phyloP scores from a whole-genome alignment of 2,113 vertebrate species.

The Dinomys branickii region DNA sequence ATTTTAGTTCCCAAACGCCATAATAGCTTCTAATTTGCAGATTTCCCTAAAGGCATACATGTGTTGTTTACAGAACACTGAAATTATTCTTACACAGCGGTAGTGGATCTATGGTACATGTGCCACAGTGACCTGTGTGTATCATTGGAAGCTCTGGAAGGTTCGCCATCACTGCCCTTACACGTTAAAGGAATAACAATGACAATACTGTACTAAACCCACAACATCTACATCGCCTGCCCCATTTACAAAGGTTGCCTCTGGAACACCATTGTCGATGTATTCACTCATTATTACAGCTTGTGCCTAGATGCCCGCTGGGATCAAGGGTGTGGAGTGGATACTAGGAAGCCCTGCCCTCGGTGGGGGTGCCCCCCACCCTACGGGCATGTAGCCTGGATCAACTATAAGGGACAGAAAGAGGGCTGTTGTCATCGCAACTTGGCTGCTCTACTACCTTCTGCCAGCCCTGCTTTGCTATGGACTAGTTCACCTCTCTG shows the following conservation, averaged over 20 bases:
- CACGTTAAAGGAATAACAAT: background rate
- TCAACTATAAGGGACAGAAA: background rate
- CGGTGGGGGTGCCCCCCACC: background rate
- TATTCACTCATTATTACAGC: background rate
- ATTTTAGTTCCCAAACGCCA: background rate
- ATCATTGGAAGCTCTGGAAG: background rate
- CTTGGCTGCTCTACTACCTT: background rate
- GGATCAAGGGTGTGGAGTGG: background rate
- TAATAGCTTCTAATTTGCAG: background rate
- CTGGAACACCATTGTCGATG: background rate
- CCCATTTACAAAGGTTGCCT: background rate
- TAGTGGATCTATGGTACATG: background rate
- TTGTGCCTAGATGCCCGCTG: background rate
- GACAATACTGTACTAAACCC: background rate
- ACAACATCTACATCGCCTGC: background rate
- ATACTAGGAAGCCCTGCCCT: background rate
- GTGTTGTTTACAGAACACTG: slow-evolving; percentile 23
- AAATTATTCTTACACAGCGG: background rate
- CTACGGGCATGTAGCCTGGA: background rate
- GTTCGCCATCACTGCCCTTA: background rate
- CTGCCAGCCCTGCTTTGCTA: background rate
- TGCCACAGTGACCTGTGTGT: background rate
- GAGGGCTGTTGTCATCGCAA: background rate
- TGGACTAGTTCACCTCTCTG: background rate
- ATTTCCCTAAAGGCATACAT: background rate